Percentiles rank a stretch among this genome's conserved stretches.
phyloP scores from a whole-genome alignment of 92 coral and sea anemone genomes.

The Muricea muricata region DNA sequence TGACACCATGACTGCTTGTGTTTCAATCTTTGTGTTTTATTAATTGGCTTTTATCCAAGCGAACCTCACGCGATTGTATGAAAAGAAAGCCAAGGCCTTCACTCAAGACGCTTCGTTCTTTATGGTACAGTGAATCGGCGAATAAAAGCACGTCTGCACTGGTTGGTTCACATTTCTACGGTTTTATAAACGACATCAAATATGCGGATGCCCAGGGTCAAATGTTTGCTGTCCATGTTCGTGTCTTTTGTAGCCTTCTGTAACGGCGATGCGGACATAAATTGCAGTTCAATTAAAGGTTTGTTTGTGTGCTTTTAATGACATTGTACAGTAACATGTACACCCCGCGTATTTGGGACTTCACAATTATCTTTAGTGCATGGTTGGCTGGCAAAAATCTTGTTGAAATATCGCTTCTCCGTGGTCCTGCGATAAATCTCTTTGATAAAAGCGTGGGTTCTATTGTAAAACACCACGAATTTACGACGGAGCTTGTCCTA shows the following conservation, averaged over 20 bases:
- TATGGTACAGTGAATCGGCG: not conserved
- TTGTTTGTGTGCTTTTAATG: not conserved
- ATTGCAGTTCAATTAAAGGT: not conserved
- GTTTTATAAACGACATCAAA: not conserved
- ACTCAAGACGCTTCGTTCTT: not conserved
- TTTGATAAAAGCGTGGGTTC: no score
- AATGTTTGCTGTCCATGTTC: not conserved
- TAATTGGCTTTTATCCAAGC: not conserved
- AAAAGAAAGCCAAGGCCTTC: not conserved
- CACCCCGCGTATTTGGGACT: no score
- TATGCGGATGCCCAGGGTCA: conserved; percentile 1
- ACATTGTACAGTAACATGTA: no score
- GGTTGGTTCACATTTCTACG: not conserved
- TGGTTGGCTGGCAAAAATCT: no score
- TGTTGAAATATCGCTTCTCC: no score
- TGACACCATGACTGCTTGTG: no score
- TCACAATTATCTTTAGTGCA: no score
- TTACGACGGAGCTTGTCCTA: no score
- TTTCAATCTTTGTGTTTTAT: not conserved
- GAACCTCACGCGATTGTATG: not conserved
- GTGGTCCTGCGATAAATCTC: no score
- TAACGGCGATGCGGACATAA: not conserved
- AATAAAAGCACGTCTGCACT: not conserved
- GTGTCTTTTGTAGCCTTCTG: not conserved
- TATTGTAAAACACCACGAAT: no score